Evolutionary conservation across 2,888 invertebrate species (phyloP).

Genomic region (Parascotia fuliginaria): DNA sequence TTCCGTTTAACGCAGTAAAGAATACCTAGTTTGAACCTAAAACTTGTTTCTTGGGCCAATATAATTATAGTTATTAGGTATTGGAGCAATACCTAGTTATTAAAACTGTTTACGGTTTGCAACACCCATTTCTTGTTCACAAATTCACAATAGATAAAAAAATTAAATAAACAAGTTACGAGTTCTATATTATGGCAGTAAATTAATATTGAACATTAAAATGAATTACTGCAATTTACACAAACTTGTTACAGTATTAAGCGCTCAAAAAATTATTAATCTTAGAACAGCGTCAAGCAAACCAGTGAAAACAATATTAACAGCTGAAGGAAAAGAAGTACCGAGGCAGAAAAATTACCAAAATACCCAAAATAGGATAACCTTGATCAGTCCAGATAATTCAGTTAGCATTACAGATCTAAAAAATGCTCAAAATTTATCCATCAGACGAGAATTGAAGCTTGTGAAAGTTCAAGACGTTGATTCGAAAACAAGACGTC

Average conservation of each 20-base stretch:
- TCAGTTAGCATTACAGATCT: conserved; percentile 86
- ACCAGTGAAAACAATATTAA: conserved; percentile 53
- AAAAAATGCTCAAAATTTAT: conserved; percentile 89
- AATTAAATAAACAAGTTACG: too few relatives aligned
- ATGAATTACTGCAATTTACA: conserved; percentile 54
- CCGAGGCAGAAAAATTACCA: conserved; percentile 68
- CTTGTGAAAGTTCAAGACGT: conserved; percentile 89
- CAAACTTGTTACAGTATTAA: conserved; percentile 56
- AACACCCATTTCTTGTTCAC: too few relatives aligned
- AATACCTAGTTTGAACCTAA: too few relatives aligned
- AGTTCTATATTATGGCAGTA: too few relatives aligned
- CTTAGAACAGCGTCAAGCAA: conserved; percentile 59
- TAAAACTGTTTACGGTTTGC: too few relatives aligned
- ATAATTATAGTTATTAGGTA: too few relatives aligned
- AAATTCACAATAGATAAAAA: too few relatives aligned
- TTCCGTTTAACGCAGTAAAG: too few relatives aligned
- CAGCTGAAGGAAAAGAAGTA: conserved; percentile 77
- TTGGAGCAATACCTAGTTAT: too few relatives aligned
- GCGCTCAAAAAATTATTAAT: conserved; percentile 52
- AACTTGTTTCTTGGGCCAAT: too few relatives aligned
- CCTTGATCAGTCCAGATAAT: conserved; percentile 87
- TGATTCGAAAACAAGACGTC: conserved; percentile 88
- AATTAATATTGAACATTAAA: background rate
- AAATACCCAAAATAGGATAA: conserved; percentile 85
- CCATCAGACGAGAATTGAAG: conserved; percentile 88